Evolutionary conservation across 2,888 invertebrate species (phyloP).

Genomic region (Hirtodrosophila cameraria): DNA sequence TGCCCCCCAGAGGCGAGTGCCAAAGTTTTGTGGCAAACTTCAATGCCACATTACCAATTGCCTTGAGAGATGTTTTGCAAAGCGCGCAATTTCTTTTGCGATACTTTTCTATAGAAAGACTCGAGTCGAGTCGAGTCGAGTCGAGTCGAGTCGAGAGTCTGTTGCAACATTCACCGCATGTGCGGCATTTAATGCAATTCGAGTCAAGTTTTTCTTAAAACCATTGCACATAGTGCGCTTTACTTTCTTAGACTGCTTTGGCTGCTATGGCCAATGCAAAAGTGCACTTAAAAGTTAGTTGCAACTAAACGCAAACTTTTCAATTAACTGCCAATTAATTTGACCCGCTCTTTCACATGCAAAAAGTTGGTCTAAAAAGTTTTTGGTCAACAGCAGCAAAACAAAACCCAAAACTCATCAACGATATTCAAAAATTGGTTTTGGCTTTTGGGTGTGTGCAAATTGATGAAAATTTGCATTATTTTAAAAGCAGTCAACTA

Average conservation of each 20-base stretch:
- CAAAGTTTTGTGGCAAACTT: slow-evolving; percentile 52
- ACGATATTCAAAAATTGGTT: slow-evolving; percentile 39
- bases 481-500: background rate
- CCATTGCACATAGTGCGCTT: slow-evolving; percentile 22
- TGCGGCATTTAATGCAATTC: slow-evolving; percentile 33
- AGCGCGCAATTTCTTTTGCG: slow-evolving; percentile 42
- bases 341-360: background rate
- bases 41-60: slow-evolving; percentile 69
- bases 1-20: slow-evolving; percentile 19
- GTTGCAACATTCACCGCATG: slow-evolving; percentile 4
- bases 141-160: too few relatives aligned
- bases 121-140: too few relatives aligned
- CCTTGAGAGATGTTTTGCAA: slow-evolving; percentile 58
- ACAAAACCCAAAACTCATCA: slow-evolving; percentile 22
- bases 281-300: slow-evolving; percentile 56
- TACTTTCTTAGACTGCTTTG: slow-evolving; percentile 1
- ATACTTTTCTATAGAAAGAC: slow-evolving; percentile 30
- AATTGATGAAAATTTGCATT: slow-evolving; percentile 26
- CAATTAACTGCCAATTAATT: slow-evolving; percentile 77
- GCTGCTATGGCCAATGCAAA: slow-evolving; percentile 2
- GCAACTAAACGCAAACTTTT: slow-evolving; percentile 56
- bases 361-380: slow-evolving; percentile 13
- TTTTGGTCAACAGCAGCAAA: slow-evolving; percentile 10
- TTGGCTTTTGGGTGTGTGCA: slow-evolving; percentile 26
- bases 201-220: slow-evolving; percentile 33